Conservation (phyloP, 2,888 invertebrate species). For the Tillus elongatus region DNA sequence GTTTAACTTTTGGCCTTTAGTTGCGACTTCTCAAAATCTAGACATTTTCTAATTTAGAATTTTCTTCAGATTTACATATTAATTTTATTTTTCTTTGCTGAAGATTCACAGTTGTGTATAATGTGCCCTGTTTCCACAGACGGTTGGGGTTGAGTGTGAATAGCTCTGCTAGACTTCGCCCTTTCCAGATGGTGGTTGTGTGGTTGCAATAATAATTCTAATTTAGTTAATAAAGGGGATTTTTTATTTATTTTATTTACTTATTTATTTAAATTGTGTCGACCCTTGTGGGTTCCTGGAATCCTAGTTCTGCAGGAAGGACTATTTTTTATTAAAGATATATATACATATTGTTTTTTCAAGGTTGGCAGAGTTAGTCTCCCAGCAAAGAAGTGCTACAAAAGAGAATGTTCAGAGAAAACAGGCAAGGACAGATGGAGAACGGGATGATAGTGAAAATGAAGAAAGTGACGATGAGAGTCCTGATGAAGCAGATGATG, state of each 20-base stretch:
- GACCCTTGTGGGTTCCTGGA: slow-evolving; percentile 4
- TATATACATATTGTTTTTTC: slow-evolving; percentile 8
- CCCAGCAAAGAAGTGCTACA: slow-evolving; percentile 79
- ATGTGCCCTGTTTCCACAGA: no score
- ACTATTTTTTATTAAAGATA: no score
- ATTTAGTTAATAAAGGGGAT: background rate
- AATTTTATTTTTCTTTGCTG: no score
- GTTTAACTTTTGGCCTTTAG: no score
- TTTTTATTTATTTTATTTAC: slow-evolving; percentile 8
- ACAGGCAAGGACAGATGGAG: slow-evolving; percentile 91
- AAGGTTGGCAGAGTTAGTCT: slow-evolving; percentile 72
- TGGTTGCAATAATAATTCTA: no score
- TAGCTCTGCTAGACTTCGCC: no score
- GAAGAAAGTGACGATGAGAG: slow-evolving; percentile 75
- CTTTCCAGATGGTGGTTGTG: no score
- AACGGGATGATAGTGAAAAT: slow-evolving; percentile 83
- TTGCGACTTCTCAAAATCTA: no score
- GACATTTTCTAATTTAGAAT: no score
- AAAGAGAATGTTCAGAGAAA: slow-evolving; percentile 98
- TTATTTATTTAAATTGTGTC: slow-evolving; percentile 1
- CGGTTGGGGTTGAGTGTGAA: no score
- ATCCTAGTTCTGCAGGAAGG: slow-evolving; percentile 5
- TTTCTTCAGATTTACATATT: no score
- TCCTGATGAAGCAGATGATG: slow-evolving; percentile 82
- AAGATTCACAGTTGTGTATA: no score